phyloP scores from a whole-genome alignment of 2,797 vertebrate species.

The Carduelis carduelis region DNA sequence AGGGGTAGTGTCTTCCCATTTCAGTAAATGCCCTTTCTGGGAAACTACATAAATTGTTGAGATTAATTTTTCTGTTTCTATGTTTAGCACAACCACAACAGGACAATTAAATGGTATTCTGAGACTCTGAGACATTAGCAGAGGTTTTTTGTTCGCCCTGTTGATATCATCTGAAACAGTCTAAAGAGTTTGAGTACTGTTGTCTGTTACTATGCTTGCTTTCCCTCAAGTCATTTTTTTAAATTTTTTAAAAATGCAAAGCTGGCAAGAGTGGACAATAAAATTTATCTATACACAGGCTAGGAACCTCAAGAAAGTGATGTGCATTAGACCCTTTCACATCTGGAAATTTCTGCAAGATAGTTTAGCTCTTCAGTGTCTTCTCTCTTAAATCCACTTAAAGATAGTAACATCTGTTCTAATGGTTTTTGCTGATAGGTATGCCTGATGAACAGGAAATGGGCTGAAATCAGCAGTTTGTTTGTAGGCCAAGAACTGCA shows the following conservation, averaged over 20 bases:
- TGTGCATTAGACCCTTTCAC: neutral
- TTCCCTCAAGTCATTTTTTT: neutral
- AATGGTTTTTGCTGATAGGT: neutral
- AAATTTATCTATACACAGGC: neutral
- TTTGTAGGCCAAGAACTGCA: neutral
- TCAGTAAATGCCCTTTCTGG: neutral
- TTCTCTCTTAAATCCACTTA: neutral
- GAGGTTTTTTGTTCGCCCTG: rapidly evolving
- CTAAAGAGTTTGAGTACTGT: neutral
- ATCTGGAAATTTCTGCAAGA: neutral
- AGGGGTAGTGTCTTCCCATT: neutral
- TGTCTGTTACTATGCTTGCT: neutral
- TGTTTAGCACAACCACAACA: neutral
- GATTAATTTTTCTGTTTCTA: neutral
- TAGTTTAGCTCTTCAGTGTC: neutral
- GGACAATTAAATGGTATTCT: neutral
- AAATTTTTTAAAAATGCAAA: neutral
- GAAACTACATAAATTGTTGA: neutral
- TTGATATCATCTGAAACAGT: neutral
- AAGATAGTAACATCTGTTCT: neutral
- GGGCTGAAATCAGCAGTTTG: neutral
- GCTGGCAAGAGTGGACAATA: neutral
- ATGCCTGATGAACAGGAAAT: neutral
- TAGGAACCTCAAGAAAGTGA: neutral
- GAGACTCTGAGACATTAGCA: neutral